Evolutionary conservation across 1,140 invertebrate species (phyloP).

Genomic region (Calliopsis andreniformis): DNA sequence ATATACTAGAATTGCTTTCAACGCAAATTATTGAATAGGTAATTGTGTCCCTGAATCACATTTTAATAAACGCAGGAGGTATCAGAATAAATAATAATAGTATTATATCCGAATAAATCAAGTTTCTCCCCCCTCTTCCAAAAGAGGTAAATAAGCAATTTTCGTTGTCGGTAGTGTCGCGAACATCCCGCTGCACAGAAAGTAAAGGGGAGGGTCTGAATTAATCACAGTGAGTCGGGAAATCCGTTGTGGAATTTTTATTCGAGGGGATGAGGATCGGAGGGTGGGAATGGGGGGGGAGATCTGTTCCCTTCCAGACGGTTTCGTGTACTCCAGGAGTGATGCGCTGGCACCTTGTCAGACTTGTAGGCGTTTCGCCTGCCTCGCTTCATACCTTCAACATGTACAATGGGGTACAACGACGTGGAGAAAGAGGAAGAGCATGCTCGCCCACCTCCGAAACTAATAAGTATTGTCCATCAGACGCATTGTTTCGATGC

Average conservation of each 20-base stretch:
- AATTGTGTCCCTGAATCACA: no score
- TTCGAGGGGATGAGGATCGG: background rate
- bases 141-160: conserved; percentile 34
- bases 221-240: conserved; percentile 51
- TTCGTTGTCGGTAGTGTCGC: background rate
- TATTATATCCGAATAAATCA: no score
- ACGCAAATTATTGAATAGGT: no score
- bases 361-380: conserved; percentile 70
- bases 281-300: background rate
- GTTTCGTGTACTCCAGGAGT: conserved; percentile 63
- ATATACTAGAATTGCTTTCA: no score
- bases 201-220: conserved; percentile 32
- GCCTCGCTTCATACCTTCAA: conserved; percentile 67
- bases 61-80: no score
- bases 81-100: no score
- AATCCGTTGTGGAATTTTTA: conserved; percentile 48
- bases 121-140: background rate
- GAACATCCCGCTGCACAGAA: background rate
- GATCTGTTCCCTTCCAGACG: conserved; percentile 40
- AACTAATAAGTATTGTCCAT: conserved; percentile 77
- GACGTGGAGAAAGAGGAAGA: conserved; percentile 57
- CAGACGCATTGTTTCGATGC: conserved; percentile 72
- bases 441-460: conserved; percentile 69
- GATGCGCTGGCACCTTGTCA: conserved; percentile 66
- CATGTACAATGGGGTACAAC: conserved; percentile 69